phyloP scores from a whole-genome alignment of 2,888 invertebrate genomes.

The Athalia cordata region DNA sequence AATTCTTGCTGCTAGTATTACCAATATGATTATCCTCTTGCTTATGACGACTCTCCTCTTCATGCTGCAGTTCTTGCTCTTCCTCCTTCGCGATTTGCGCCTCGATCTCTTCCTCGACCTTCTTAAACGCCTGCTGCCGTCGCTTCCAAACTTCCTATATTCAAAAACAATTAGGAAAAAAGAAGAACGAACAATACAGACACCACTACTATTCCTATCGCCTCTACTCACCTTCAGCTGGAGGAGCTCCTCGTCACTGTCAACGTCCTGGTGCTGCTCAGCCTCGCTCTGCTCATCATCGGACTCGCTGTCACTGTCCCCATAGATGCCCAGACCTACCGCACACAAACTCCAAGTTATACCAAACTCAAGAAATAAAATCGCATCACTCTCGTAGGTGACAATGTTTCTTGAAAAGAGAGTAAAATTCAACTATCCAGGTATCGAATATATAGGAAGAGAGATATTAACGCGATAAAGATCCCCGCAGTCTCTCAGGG shows the following conservation, averaged over 20 bases:
- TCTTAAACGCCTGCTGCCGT: slow-evolving; percentile 82
- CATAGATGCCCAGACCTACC: slow-evolving; percentile 90
- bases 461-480: background rate
- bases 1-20: slow-evolving; percentile 69
- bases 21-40: slow-evolving; percentile 68
- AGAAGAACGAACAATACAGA: background rate
- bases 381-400: background rate
- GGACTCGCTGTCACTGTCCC: slow-evolving; percentile 80
- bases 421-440: no score
- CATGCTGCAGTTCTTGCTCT: slow-evolving; percentile 66
- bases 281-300: slow-evolving; percentile 75
- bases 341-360: slow-evolving; percentile 65
- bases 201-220: background rate
- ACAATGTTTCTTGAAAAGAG: slow-evolving; percentile 2
- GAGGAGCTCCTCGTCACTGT: slow-evolving; percentile 82
- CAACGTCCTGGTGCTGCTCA: slow-evolving; percentile 70
- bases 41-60: slow-evolving; percentile 52
- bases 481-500: slow-evolving; percentile 35
- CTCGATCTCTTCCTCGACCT: slow-evolving; percentile 86
- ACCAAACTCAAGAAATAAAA: slow-evolving; percentile 45
- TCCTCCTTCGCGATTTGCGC: slow-evolving; percentile 81
- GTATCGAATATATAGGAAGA: no score
- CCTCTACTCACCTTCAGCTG: slow-evolving; percentile 75
- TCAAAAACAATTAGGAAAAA: slow-evolving; percentile 33
- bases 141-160: slow-evolving; percentile 79